A percentile compares a stretch with the other conserved stretches of the same genome.
Evolutionary conservation across 2,797 vertebrate genomes (phyloP).

Genomic region (Knipowitschia caucasica): DNA sequence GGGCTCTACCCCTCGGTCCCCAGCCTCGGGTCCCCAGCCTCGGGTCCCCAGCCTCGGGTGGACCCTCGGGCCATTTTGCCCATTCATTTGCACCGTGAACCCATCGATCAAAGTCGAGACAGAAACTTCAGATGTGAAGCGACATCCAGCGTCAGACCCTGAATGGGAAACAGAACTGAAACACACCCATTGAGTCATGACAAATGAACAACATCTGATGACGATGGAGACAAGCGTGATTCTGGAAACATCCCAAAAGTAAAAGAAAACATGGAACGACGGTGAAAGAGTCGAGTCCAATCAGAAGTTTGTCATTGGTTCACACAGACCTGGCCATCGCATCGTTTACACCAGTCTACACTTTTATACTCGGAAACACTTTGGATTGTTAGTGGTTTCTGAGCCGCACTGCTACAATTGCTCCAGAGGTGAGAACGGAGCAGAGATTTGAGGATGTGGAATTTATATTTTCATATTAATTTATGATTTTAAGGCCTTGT

Average conservation of each 20-base stretch:
- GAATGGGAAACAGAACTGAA: constrained; percentile 8
- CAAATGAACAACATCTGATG: constrained; percentile 4
- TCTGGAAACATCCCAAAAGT: constrained; percentile 12
- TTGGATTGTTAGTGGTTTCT: too few species aligned
- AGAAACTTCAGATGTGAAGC: too few species aligned
- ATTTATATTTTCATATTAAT: too few species aligned
- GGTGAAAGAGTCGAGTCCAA: constrained; percentile 8
- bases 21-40: too few species aligned
- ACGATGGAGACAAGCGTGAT: constrained; percentile 27
- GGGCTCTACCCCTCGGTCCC: too few species aligned
- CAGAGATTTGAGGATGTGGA: too few species aligned
- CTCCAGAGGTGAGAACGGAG: too few species aligned
- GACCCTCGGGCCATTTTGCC: too few species aligned
- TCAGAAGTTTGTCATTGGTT: constrained; percentile 8
- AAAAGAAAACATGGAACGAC: constrained; percentile 4
- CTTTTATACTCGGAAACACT: background rate
- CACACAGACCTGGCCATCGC: background rate
- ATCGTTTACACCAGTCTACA: background rate
- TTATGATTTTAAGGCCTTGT: too few species aligned
- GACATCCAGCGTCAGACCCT: constrained; percentile 22
- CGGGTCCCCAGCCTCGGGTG: too few species aligned
- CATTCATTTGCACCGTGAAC: background rate
- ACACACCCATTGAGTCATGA: background rate
- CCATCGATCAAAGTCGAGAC: constrained; percentile 20
- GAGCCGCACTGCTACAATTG: too few species aligned